phyloP scores from a whole-genome alignment of 2,113 vertebrate genomes.

The Leuciscus idus region DNA sequence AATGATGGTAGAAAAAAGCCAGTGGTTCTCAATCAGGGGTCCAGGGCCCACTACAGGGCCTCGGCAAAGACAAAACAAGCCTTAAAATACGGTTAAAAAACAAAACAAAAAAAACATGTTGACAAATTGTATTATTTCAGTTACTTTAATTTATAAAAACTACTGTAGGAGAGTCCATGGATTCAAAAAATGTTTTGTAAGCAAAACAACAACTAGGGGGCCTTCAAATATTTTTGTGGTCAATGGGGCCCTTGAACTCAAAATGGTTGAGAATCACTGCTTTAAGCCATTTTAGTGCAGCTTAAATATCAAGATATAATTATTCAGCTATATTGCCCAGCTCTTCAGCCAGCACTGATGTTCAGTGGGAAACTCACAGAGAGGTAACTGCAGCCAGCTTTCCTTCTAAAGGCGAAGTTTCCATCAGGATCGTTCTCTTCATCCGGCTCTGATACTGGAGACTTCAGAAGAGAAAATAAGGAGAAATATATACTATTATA shows the following conservation, averaged over 20 bases:
- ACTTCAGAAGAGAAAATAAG: slow-evolving; percentile 66
- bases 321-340: neutral
- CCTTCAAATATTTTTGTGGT: neutral
- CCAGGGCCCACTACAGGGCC: neutral
- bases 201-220: neutral
- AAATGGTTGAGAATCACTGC: neutral
- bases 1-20: neutral
- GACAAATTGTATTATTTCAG: neutral
- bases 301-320: neutral
- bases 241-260: neutral
- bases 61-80: neutral
- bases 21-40: neutral
- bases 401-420: slow-evolving; percentile 88
- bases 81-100: too few relatives aligned
- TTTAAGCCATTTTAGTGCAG: neutral
- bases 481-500: neutral
- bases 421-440: slow-evolving; percentile 92
- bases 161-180: neutral
- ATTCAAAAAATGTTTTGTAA: neutral
- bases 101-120: too few relatives aligned
- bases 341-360: neutral
- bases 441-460: slow-evolving; percentile 85
- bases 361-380: slow-evolving; percentile 77
- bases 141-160: neutral
- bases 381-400: slow-evolving; percentile 90